Evolutionary conservation across 2,888 invertebrate genomes (phyloP).

Genomic region (Cataglyphis altisquamis): DNA sequence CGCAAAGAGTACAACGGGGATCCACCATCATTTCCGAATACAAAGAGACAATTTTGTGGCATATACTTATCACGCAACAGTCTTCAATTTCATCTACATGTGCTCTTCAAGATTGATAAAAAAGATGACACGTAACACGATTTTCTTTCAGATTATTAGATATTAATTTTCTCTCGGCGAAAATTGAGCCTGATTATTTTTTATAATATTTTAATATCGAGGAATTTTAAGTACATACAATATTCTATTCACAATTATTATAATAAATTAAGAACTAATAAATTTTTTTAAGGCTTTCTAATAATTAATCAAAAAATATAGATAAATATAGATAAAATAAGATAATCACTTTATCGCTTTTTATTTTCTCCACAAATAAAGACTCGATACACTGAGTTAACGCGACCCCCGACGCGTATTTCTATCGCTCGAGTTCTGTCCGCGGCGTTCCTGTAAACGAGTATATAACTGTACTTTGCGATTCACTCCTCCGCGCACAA

Average conservation of each 20-base stretch:
- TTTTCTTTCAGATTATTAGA: slow-evolving; percentile 10
- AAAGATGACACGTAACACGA: background rate
- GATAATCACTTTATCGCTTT: background rate
- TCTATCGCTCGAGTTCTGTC: slow-evolving; percentile 60
- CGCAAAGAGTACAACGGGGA: slow-evolving; percentile 15
- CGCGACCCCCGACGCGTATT: background rate
- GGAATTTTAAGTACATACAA: slow-evolving; percentile 4
- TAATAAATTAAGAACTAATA: background rate
- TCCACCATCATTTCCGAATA: slow-evolving; percentile 11
- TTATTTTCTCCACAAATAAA: background rate
- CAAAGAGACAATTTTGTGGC: slow-evolving; percentile 3
- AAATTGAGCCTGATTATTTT: background rate
- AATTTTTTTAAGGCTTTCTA: background rate
- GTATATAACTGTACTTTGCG: slow-evolving; percentile 73
- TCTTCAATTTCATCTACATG: background rate
- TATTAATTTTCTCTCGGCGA: slow-evolving; percentile 11
- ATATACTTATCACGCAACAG: background rate
- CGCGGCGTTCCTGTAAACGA: slow-evolving; percentile 68
- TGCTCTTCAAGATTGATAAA: background rate
- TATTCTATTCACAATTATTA: background rate
- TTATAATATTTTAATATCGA: background rate
- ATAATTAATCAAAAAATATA: background rate
- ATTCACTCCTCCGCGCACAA: slow-evolving; percentile 63
- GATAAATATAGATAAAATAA: background rate
- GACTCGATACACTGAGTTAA: background rate